These are phyloP conservation scores for Mesoligia furuncula DNA, from an alignment of 2,888 invertebrate genomes.

Conservation along the genomic window DNA sequence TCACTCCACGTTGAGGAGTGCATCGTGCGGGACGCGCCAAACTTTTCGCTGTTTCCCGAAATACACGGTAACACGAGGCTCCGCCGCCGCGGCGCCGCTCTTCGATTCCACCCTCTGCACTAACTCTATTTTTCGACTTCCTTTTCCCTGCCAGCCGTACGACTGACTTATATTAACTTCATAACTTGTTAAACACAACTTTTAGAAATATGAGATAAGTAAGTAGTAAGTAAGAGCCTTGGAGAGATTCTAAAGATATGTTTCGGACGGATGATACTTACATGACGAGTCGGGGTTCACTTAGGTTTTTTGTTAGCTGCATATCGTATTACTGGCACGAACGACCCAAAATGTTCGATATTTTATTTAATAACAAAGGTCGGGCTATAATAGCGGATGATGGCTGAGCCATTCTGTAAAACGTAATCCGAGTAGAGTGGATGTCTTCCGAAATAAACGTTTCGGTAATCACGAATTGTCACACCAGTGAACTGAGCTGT, in stretches of 20 bases:
- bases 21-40: constrained; percentile 52
- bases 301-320: constrained; percentile 72
- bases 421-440: constrained; percentile 77
- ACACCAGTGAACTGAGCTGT: constrained; percentile 85
- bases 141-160: constrained; percentile 80
- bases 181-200: constrained; percentile 87
- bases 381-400: constrained; percentile 70
- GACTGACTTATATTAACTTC: constrained; percentile 86
- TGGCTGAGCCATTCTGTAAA: constrained; percentile 73
- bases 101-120: constrained; percentile 80
- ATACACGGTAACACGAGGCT: constrained; percentile 69
- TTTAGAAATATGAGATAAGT: constrained; percentile 85
- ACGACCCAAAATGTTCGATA: constrained; percentile 68
- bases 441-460: constrained; percentile 81
- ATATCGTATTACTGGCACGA: constrained; percentile 72
- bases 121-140: constrained; percentile 84
- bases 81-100: constrained; percentile 77
- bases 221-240: constrained; percentile 78
- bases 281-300: constrained; percentile 71
- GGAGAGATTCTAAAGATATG: constrained; percentile 81
- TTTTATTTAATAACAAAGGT: constrained; percentile 77
- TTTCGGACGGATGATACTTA: constrained; percentile 73
- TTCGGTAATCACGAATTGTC: constrained; percentile 86
- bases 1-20: constrained; percentile 60
- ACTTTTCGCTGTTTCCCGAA: constrained; percentile 65